These are phyloP conservation scores for Meteorus cinctellus DNA, from an alignment of 2,888 invertebrate species.

Conservation along the genomic window DNA sequence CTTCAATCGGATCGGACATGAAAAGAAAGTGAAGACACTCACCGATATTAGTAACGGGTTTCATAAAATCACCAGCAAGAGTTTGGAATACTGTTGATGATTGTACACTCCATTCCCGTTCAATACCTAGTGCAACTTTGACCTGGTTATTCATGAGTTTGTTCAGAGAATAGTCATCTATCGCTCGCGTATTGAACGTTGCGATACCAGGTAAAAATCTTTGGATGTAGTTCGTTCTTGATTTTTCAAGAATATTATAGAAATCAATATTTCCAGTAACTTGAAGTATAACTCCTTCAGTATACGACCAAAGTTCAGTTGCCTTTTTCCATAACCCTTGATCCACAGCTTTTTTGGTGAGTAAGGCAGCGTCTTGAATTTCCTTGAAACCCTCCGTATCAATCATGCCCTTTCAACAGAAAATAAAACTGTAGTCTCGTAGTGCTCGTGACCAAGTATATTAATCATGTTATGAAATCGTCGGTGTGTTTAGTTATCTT, in stretches of 20 bases:
- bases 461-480: conserved; percentile 11
- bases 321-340: conserved; percentile 77
- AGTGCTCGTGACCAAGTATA: background rate
- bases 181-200: conserved; percentile 60
- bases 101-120: conserved; percentile 78
- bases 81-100: conserved; percentile 77
- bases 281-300: conserved; percentile 77
- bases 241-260: conserved; percentile 84
- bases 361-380: conserved; percentile 77
- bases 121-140: conserved; percentile 78
- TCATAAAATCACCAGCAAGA: conserved; percentile 84
- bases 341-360: conserved; percentile 77
- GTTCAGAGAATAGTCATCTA: conserved; percentile 68
- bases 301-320: conserved; percentile 79
- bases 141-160: conserved; percentile 84
- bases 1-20: background rate
- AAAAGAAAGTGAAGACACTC: conserved; percentile 38
- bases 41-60: conserved; percentile 83
- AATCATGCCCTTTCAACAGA: conserved; percentile 76
- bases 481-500: conserved; percentile 53
- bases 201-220: conserved; percentile 5
- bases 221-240: background rate
- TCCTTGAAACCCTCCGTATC: conserved; percentile 79
- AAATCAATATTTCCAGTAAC: conserved; percentile 84
- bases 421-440: background rate